A percentile compares a stretch with the other conserved stretches of the same genome.
These are phyloP conservation scores for Microctonus aethiopoides DNA, from an alignment of 2,888 invertebrate species.

Conservation along the genomic window DNA sequence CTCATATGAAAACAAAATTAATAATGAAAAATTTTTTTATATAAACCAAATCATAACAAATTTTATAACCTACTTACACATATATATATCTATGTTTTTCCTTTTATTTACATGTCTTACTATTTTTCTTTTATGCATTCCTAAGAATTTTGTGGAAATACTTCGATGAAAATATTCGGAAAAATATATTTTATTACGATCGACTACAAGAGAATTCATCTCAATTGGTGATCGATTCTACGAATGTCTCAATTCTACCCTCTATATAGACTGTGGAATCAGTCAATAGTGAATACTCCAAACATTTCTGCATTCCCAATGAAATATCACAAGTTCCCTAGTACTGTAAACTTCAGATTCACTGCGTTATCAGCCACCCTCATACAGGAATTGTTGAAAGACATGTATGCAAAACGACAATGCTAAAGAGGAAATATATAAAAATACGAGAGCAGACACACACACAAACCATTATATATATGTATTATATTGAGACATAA, in stretches of 20 bases:
- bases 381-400: neutral
- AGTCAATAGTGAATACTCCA: neutral
- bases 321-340: conserved; percentile 1
- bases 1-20: neutral
- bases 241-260: neutral
- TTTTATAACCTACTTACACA: no score
- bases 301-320: conserved; percentile 17
- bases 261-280: neutral
- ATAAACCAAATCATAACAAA: no score
- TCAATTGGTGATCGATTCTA: neutral
- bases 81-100: no score
- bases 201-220: neutral
- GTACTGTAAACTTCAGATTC: conserved; percentile 13
- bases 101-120: no score
- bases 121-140: no score
- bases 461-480: no score
- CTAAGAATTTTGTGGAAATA: no score
- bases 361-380: conserved; percentile 1
- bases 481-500: neutral
- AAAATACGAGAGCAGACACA: neutral
- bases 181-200: neutral
- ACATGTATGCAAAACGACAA: neutral
- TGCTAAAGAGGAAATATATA: neutral
- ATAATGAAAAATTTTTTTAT: neutral
- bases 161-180: neutral